Base-by-base conservation (phyloP, 2,888 invertebrate species). In the Drosophila koepferae region DNA sequence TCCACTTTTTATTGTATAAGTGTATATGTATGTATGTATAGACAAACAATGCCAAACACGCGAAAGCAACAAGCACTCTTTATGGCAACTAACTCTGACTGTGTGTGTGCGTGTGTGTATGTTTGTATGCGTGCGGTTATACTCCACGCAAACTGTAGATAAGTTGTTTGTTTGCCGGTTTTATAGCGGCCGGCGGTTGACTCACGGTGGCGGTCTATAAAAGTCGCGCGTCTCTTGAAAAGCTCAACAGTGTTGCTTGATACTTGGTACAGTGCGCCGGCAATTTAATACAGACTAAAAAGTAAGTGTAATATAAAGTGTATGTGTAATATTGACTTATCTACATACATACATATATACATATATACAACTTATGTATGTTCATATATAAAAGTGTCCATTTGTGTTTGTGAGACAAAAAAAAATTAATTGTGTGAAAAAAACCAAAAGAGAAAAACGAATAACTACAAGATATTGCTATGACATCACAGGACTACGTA, bases 211-310 rank as follows among this genome's bases (percentile, higher is more conserved):
- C 20, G 10, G 55, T 55, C 72, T 86, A 86, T 86, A 86, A 88
- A 89, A 86, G 71, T 34, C 28, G 28, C 36, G 14, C 48, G 41
- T 28, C 79, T 83, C 74, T 70, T 55, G 60, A 63, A 38, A 59
- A 34, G n/a, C 48, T 28, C 66, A 72, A 70, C 84, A 86, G 75
- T 86, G 55, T 65, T 72, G 73, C 65, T 82, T 82, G 66, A 66
- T 75, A 63, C 73, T 82, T 77, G 67, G 83, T 86, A 79, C 89
- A 81, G 90, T 81, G 72, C 81, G 64, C 49, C 74, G 77, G 53
- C 64, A 58, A 38, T 46, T 69, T 54, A 9, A 65, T 38, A 65
- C 56, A 78, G 80, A 66, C 23, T 28, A 38, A 66, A 75, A 64
- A 46, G 90, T 89, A 89, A 89, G 90, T 84, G 60, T 44, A 3